Conservation (phyloP, 2,797 vertebrate species). For the Pelodytes ibericus region DNA sequence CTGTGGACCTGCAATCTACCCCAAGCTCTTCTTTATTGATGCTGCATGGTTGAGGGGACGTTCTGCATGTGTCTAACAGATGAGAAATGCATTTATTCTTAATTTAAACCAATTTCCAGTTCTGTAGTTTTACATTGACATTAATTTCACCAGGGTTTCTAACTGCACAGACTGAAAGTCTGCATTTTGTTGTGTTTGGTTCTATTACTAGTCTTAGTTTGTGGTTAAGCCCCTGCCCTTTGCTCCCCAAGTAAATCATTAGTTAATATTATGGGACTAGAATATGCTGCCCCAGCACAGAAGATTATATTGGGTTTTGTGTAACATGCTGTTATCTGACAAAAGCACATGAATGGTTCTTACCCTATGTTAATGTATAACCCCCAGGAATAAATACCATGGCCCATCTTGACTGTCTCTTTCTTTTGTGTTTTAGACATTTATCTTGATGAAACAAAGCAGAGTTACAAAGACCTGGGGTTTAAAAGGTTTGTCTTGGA, state of each 20-base stretch:
- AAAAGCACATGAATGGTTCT: not conserved
- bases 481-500: constrained; percentile 81
- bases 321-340: constrained; percentile 10
- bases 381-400: not conserved
- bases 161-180: too few relatives aligned
- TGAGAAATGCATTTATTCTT: too few relatives aligned
- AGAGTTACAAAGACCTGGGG: constrained; percentile 79
- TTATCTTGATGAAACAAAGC: constrained; percentile 80
- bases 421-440: constrained; percentile 69
- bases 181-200: too few relatives aligned
- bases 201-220: not conserved
- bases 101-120: too few relatives aligned
- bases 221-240: not conserved
- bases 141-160: too few relatives aligned
- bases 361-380: not conserved
- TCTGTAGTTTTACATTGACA: too few relatives aligned
- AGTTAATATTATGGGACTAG: not conserved
- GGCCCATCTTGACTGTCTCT: not conserved
- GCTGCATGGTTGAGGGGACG: too few relatives aligned
- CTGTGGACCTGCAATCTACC: too few relatives aligned
- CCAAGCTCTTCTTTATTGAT: too few relatives aligned
- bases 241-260: not conserved
- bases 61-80: too few relatives aligned
- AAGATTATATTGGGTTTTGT: constrained; percentile 2
- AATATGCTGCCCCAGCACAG: not conserved